Evolutionary conservation across 1,140 invertebrate species (phyloP).

Genomic region (Mercenaria mercenaria): DNA sequence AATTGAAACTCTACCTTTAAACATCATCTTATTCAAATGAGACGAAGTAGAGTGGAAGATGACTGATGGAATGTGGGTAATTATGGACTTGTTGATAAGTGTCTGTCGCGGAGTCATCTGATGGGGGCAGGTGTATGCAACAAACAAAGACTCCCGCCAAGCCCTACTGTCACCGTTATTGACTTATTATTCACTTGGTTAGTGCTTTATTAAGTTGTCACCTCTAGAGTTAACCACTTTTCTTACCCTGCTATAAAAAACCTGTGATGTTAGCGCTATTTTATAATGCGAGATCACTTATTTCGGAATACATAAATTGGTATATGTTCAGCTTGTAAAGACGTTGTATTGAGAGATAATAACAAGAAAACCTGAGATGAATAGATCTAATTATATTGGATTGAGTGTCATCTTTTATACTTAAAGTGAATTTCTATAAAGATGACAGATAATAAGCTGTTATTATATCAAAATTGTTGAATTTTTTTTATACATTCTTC

Average conservation of each 20-base stretch:
- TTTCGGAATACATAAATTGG: neutral
- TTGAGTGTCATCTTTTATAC: neutral
- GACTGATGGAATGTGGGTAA: constrained; percentile 3
- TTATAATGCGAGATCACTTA: neutral
- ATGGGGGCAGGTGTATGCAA: neutral
- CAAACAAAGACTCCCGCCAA: neutral
- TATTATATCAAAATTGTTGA: constrained; percentile 13
- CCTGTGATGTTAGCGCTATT: neutral
- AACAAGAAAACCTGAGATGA: neutral
- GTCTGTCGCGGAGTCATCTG: neutral
- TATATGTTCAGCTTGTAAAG: neutral
- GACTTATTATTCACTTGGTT: neutral
- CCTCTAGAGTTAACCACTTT: neutral
- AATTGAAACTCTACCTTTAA: too few relatives aligned
- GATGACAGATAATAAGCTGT: constrained; percentile 17
- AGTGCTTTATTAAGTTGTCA: constrained; percentile 13
- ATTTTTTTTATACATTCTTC: neutral
- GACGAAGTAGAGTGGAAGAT: neutral
- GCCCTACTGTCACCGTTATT: neutral
- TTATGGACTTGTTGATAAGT: constrained; percentile 12
- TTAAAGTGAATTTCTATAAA: neutral
- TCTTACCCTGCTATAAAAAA: neutral
- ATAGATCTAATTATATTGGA: constrained; percentile 29
- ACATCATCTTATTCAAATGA: neutral
- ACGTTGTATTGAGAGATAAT: constrained; percentile 22